Evolutionary conservation across 64 coral and sea anemone genomes (phyloP).

Genomic region (Hydrozoanthus tunicans): DNA sequence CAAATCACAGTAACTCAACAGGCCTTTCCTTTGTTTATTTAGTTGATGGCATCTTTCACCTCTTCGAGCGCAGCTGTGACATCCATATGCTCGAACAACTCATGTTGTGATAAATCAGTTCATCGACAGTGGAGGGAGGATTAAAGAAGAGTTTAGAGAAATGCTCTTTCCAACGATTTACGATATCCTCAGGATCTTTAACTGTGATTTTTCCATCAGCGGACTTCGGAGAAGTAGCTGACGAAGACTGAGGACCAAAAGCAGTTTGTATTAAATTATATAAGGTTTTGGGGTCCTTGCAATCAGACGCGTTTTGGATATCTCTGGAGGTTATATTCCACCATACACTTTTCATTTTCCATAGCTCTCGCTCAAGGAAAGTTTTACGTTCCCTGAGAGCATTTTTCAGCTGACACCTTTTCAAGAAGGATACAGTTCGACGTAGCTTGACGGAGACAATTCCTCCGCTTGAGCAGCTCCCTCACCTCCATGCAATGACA

Average conservation of each 20-base stretch:
- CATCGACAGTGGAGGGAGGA: not conserved
- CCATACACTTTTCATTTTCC: not conserved
- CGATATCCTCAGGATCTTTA: not conserved
- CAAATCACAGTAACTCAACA: not conserved
- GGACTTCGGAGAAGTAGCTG: not conserved
- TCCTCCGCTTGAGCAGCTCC: conserved; percentile 9
- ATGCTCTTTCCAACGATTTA: not conserved
- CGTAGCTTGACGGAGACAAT: not conserved
- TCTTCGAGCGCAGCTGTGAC: not conserved
- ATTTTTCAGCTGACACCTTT: conserved; percentile 12
- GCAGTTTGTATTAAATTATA: too few species aligned
- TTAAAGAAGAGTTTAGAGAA: not conserved
- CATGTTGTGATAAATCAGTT: not conserved
- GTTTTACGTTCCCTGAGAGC: conserved; percentile 19
- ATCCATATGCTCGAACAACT: not conserved
- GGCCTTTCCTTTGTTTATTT: not conserved
- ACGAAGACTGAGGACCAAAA: too few species aligned
- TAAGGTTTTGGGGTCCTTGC: not conserved
- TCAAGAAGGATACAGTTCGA: not conserved
- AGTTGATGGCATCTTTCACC: too few species aligned
- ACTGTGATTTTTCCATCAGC: not conserved
- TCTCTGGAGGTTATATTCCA: not conserved
- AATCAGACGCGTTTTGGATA: not conserved
- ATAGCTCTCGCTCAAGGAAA: not conserved
- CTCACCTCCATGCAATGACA: conserved; percentile 6